A percentile compares a stretch with the other conserved stretches of the same genome.
These are phyloP conservation scores for Sus scrofa DNA, from an alignment of 2,113 vertebrate species.

Conservation along the genomic window DNA sequence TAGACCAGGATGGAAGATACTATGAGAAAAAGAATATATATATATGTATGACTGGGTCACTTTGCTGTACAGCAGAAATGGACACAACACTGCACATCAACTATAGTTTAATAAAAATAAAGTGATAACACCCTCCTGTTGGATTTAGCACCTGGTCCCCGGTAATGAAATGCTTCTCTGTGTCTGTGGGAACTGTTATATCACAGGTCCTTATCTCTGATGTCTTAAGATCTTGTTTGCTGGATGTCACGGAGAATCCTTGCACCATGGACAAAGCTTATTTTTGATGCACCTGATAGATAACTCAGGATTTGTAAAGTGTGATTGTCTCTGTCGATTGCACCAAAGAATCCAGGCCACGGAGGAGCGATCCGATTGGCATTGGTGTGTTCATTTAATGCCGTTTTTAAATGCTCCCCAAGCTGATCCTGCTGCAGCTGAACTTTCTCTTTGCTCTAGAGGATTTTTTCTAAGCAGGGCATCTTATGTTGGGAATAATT, in stretches of 20 bases:
- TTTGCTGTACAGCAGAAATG: too few relatives aligned
- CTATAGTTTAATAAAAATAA: too few relatives aligned
- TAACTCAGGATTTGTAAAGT: background rate
- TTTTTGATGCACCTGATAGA: background rate
- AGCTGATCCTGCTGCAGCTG: too few relatives aligned
- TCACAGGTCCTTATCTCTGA: rapidly evolving
- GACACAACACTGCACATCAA: too few relatives aligned
- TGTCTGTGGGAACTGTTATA: rapidly evolving
- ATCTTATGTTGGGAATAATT: background rate
- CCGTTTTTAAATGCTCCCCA: too few relatives aligned
- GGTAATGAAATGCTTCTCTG: rapidly evolving
- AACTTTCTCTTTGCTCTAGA: too few relatives aligned
- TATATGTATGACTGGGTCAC: too few relatives aligned
- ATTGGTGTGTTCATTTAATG: rapidly evolving
- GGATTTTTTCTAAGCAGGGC: background rate
- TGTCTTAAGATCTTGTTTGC: background rate
- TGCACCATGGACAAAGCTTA: rapidly evolving
- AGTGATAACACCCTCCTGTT: rapidly evolving
- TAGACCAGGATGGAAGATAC: too few relatives aligned
- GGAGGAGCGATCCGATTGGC: rapidly evolving
- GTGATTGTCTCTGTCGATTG: too few relatives aligned
- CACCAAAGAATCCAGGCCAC: too few relatives aligned
- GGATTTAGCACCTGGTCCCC: rapidly evolving
- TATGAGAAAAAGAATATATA: too few relatives aligned
- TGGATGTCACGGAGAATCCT: background rate